These are phyloP conservation scores for Eupithecia tripunctaria DNA, from an alignment of 2,888 invertebrate species.

Conservation along the genomic window DNA sequence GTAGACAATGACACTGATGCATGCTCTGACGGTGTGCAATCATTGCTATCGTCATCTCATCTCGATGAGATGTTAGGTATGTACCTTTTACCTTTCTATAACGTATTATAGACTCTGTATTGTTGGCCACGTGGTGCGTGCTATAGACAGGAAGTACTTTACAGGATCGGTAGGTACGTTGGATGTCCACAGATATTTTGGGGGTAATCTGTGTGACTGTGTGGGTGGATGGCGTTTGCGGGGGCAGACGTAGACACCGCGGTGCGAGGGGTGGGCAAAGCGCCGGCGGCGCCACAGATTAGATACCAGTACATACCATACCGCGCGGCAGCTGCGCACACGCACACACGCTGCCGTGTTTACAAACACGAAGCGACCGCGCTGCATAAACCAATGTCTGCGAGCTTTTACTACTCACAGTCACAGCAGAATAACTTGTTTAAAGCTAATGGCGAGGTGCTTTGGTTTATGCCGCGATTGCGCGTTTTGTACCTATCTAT, in stretches of 20 bases:
- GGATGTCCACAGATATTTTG: too few species aligned
- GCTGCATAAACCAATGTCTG: conserved; percentile 1
- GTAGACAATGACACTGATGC: too few species aligned
- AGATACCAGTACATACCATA: neutral
- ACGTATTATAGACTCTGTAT: too few species aligned
- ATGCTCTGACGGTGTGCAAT: too few species aligned
- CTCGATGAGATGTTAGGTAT: too few species aligned
- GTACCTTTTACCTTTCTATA: too few species aligned
- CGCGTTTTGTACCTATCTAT: conserved; percentile 9
- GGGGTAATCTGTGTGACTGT: too few species aligned
- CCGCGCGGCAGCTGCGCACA: conserved; percentile 61
- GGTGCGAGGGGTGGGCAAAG: conserved; percentile 11
- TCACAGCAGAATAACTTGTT: neutral
- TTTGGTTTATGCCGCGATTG: neutral
- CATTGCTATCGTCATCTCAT: too few species aligned
- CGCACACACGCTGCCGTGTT: conserved; percentile 55
- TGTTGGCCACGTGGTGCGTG: too few species aligned
- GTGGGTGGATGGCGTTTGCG: neutral
- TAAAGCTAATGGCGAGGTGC: neutral
- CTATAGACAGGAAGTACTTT: too few species aligned
- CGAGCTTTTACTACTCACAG: conserved; percentile 9
- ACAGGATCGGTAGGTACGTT: too few species aligned
- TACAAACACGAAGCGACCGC: conserved; percentile 47
- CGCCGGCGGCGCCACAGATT: conserved; percentile 5
- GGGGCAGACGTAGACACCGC: conserved; percentile 28